Base-by-base conservation (phyloP, 2,113 vertebrate genomes). In the Gallinago jamesoni region DNA sequence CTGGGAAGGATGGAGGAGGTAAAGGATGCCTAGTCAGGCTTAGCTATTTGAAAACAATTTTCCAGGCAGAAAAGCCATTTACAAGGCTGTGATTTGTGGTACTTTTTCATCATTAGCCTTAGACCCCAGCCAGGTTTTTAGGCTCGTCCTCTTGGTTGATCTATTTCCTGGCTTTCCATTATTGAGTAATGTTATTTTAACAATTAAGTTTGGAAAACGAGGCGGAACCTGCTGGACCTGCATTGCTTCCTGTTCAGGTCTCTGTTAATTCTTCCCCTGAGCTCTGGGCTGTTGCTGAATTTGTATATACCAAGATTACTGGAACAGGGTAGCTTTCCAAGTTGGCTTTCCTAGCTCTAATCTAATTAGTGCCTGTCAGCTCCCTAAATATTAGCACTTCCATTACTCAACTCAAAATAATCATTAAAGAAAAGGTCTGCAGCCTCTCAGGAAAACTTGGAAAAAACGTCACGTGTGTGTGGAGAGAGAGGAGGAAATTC, bases 321-420 rank as follows among this genome's bases (percentile, higher is more conserved):
- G 94, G 92, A 97, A 96, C 48, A 73, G 77, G 7, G 2, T 55
- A 80, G 13, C 31, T 87, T 93, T 93, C 41, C 74, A 82, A 43
- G 53, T 31, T n/a, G 66, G 63, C 76, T 94, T 94, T 78, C 89
- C 89, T 28, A 73, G 57, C 53, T 93, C 28, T 79, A 67, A 92
- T 59, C 81, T 94, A 94, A 94, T 95, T 94, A 91, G 30, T 76
- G 84, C 50, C 81, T 84, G 80, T 79, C 92, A 94, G 50, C 84
- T 96, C 94, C 91, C 91, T 89, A 87, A 96, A 92, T 93, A 92
- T 92, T 94, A 96, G 74, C 50, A 79, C 41, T 92, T 75, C 50
- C 50, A 87, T 92, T 87, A 87, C 63, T 92, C 94, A 96, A 6
- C 81, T 76, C 84, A 93, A 92, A 90, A 64, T n/a, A 93, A 93